A percentile compares a stretch with the other conserved stretches of the same genome.
Evolutionary conservation across 2,888 invertebrate species (phyloP).

Genomic region (Euproctis similis): DNA sequence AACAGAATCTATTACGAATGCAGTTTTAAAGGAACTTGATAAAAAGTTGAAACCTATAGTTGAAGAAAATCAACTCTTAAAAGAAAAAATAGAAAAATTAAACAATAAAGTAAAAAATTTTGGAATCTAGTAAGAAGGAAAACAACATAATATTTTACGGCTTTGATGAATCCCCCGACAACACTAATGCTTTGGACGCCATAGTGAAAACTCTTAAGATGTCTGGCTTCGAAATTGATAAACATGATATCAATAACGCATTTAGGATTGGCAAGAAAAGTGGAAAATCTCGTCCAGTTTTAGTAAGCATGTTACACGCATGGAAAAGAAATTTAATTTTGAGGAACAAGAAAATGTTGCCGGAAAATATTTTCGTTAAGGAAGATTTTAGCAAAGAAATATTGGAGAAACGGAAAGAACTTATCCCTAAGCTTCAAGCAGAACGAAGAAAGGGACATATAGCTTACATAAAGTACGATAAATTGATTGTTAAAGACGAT

Average conservation of each 20-base stretch:
- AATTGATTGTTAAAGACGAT: constrained; percentile 2
- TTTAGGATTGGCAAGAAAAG: constrained; percentile 1
- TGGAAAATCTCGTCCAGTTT: constrained; percentile 5
- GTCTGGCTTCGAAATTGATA: neutral
- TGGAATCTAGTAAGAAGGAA: neutral
- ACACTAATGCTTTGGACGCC: neutral
- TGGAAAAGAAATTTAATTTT: constrained; percentile 6
- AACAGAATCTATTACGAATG: constrained; percentile 5
- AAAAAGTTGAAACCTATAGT: no score
- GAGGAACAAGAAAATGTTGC: constrained; percentile 3
- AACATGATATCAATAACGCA: neutral
- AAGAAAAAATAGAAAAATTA: no score
- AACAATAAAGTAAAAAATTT: no score
- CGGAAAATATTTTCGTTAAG: constrained; percentile 7
- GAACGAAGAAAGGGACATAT: constrained; percentile 5
- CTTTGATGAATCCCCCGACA: neutral
- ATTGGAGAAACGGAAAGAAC: constrained; percentile 6
- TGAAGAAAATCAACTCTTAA: no score
- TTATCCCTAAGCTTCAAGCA: no score
- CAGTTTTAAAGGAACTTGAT: neutral
- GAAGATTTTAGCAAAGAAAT: constrained; percentile 9
- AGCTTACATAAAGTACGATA: constrained; percentile 4
- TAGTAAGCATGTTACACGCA: constrained; percentile 5
- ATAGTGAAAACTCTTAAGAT: neutral
- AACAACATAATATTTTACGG: neutral